Evolutionary conservation across 30 jellyfish, hydroid and myxozoan genomes (phyloP), one percentile per base, ranked within the genome.

Genomic region (Rhopilema esculentum): DNA sequence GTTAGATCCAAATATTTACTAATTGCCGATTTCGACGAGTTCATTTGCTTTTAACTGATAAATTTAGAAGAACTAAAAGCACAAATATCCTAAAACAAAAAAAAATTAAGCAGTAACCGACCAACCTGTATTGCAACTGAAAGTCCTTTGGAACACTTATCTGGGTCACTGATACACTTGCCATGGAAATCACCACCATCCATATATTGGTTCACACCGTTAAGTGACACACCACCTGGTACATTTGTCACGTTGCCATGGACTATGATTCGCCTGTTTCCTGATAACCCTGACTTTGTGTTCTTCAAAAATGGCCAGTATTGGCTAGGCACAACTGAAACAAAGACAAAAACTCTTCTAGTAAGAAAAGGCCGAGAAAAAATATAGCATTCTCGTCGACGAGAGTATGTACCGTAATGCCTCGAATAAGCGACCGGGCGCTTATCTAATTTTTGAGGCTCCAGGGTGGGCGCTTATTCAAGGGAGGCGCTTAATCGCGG

Each of bases 101-200:
- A 6, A 8, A 8, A 8, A 48, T 18, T 72, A 20, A 66, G 0
- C 28, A 65, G 1, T 7, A 0, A 28, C n/a, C 49, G 25, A 29
- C 62, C 1, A 66, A 94, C 99, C 97, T 94, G 99, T 19, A 90
- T 6, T 8, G 99, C 99, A 23, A 94, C 97, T 0, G 99, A 90
- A 66, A 94, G 83, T 31, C 99, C 99, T 77, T 94, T 94, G 22
- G 91, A 62, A 52, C 99, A 94, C 49, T 90, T 89, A 33, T 94
- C 97, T 6, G 99, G 99, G 52, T 94, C 99, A 23, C 97, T 87
- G 77, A 94, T 75, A 70, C 99, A 94, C 53, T 94, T 89, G 21
- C 95, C 97, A 84, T 94, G 99, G 82, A 94, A 94, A 72, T 94
- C 99, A 16, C 99, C 99, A 25, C 95, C 99, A 89, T 94, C 99